Conservation (phyloP, 2,888 invertebrate genomes). For the Epirrhoe alternata region DNA sequence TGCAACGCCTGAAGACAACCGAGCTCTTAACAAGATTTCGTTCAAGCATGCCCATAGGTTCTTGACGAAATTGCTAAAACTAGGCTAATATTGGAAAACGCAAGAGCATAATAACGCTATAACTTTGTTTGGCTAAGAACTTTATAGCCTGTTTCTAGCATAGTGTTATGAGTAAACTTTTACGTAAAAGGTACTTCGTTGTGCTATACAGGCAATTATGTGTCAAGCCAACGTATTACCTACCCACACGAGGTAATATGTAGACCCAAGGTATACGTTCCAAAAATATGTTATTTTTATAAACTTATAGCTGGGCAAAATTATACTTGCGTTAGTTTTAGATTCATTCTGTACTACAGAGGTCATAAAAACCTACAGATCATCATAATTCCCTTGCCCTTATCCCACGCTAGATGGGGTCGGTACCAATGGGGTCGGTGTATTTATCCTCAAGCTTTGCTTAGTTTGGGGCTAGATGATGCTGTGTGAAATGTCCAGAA, state of each 20-base stretch:
- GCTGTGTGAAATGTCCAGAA: no score
- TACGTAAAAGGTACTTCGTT: not conserved
- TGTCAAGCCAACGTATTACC: not conserved
- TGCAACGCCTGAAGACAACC: slow-evolving; percentile 12
- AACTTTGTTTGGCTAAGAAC: slow-evolving; percentile 4
- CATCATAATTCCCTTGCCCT: no score
- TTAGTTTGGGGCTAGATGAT: no score
- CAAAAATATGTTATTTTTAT: slow-evolving; percentile 13
- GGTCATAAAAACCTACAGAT: no score
- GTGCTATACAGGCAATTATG: not conserved
- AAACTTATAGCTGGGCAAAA: no score
- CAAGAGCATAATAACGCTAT: slow-evolving; percentile 1
- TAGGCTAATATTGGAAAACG: slow-evolving; percentile 2
- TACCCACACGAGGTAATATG: not conserved
- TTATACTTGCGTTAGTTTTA: no score
- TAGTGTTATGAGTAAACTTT: not conserved
- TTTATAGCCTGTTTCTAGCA: not conserved
- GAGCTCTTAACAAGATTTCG: slow-evolving; percentile 20
- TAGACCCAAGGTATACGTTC: no score
- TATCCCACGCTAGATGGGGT: no score
- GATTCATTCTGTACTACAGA: no score
- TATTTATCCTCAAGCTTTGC: no score
- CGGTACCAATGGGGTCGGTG: no score
- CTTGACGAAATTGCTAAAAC: slow-evolving; percentile 9
- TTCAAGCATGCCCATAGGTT: slow-evolving; percentile 18